Evolutionary conservation across 2,888 invertebrate genomes (phyloP).

Genomic region (Ernsta delagoae): DNA sequence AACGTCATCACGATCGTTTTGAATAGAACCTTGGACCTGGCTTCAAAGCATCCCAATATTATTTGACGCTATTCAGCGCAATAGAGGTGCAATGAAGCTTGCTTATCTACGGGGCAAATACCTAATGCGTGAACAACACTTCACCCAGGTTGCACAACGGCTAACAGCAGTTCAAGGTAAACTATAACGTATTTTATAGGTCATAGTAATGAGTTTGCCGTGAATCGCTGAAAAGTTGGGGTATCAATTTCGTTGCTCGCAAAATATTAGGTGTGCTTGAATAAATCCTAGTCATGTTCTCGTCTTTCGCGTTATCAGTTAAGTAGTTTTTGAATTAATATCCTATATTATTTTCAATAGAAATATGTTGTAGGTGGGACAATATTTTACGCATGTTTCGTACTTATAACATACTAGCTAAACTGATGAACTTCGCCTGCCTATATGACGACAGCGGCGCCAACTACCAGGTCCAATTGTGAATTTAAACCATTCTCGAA

Average conservation of each 20-base stretch:
- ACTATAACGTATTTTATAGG: not conserved
- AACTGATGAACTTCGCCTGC: no score
- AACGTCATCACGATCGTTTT: slow-evolving; percentile 35
- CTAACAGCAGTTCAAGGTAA: not conserved
- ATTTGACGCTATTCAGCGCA: slow-evolving; percentile 24
- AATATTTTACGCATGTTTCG: no score
- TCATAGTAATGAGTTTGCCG: not conserved
- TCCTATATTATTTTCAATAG: no score
- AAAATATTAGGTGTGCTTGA: slow-evolving; percentile 13
- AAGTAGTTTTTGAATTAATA: no score
- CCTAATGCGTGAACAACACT: slow-evolving; percentile 39
- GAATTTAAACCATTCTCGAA: no score
- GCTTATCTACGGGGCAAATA: slow-evolving; percentile 44
- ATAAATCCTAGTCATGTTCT: slow-evolving; percentile 9
- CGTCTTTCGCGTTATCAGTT: not conserved
- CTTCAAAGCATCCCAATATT: slow-evolving; percentile 34
- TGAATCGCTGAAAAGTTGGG: not conserved
- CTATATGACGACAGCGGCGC: no score
- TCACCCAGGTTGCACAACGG: not conserved
- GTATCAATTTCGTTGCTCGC: not conserved
- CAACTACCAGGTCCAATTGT: no score
- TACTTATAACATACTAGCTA: no score
- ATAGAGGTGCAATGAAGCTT: slow-evolving; percentile 47
- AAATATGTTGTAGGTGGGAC: no score
- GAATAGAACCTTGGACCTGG: slow-evolving; percentile 25